A percentile compares a stretch with the other conserved stretches of the same genome.
These are phyloP conservation scores for Diadumene lineata DNA, from an alignment of 92 coral and sea anemone genomes.

Conservation along the genomic window DNA sequence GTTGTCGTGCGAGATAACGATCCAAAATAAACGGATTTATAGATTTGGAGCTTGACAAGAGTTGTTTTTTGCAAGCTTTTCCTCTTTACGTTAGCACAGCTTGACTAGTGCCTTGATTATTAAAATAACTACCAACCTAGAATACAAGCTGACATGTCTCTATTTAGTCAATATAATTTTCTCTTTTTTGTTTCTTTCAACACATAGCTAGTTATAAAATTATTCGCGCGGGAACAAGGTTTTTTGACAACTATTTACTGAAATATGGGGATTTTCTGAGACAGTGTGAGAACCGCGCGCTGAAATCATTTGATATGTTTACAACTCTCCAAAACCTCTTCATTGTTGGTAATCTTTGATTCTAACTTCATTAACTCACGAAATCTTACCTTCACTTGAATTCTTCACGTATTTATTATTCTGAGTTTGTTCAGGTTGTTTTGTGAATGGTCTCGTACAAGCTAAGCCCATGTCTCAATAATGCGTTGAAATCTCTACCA, in stretches of 20 bases:
- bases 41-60: not conserved
- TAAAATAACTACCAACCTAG: not conserved
- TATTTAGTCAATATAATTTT: not conserved
- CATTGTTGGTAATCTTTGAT: not conserved
- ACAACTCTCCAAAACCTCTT: not conserved
- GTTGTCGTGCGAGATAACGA: not conserved
- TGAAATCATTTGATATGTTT: not conserved
- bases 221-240: not conserved
- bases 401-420: constrained; percentile 25
- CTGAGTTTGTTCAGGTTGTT: constrained; percentile 17
- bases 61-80: not conserved
- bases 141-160: constrained; percentile 2
- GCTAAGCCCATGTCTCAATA: constrained; percentile 18
- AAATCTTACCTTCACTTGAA: constrained; percentile 19
- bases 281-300: not conserved
- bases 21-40: not conserved
- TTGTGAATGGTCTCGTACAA: constrained; percentile 12
- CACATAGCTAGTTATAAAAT: not conserved
- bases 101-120: constrained; percentile 10
- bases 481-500: not conserved
- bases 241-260: not conserved
- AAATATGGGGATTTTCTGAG: not conserved
- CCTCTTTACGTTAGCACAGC: constrained; percentile 10
- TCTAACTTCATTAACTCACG: constrained; percentile 11
- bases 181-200: not conserved